These are phyloP conservation scores for Lithobates pipiens DNA, from an alignment of 2,797 vertebrate genomes.

Conservation along the genomic window DNA sequence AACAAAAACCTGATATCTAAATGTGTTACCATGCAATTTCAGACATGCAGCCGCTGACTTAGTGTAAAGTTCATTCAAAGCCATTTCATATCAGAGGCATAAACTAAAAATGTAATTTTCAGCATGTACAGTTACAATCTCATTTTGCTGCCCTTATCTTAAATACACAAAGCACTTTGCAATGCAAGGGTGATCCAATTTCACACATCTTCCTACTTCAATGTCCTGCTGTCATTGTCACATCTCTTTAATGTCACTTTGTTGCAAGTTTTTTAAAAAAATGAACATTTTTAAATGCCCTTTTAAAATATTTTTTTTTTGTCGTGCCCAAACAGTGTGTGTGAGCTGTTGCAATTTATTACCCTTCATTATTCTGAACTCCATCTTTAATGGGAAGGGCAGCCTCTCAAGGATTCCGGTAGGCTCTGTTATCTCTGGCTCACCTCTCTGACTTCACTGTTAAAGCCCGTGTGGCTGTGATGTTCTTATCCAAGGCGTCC, in stretches of 20 bases:
- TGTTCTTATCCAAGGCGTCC: neutral
- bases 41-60: neutral
- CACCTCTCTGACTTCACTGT: conserved; percentile 50
- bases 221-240: neutral
- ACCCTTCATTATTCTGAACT: conserved; percentile 51
- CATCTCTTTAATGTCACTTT: neutral
- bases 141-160: neutral
- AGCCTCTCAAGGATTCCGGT: conserved; percentile 33
- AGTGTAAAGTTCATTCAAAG: neutral
- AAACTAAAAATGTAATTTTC: conserved; percentile 21
- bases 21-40: neutral
- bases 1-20: neutral
- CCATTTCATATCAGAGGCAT: neutral
- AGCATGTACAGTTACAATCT: conserved; percentile 14
- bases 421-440: conserved; percentile 51
- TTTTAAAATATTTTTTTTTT: neutral
- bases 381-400: conserved; percentile 42
- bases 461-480: conserved; percentile 45
- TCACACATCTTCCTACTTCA: conserved; percentile 46
- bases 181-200: conserved; percentile 52
- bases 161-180: conserved; percentile 10
- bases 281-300: fast-evolving
- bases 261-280: conserved; percentile 6
- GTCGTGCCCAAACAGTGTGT: conserved; percentile 36
- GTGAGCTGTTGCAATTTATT: conserved; percentile 32